Evolutionary conservation across 2,113 vertebrate genomes (phyloP), one percentile per base, ranked within the genome.

Genomic region (Sinosuthora webbiana): DNA sequence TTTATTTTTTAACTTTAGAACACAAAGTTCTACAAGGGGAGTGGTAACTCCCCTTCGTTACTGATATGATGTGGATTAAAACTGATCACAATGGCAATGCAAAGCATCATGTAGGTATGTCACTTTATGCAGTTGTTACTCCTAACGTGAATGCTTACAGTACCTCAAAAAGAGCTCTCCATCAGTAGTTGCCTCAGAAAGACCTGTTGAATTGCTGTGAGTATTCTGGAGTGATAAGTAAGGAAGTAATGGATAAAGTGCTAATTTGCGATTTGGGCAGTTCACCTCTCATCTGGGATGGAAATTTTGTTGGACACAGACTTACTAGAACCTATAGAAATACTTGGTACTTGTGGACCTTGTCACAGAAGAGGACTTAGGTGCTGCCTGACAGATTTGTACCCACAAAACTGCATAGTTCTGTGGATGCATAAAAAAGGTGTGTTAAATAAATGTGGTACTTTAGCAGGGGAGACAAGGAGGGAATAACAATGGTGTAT

Each of bases 41-140:
- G 22, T 33, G 5, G 27, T 65, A 55, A 10, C 7, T 63, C 25
- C 4, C 13, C 14, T 83, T 86, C 5, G 0, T 50, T 53, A 39
- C 70, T 59, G 35, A 11, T 52, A 8, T 22, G 74, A 11, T 44
- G 16, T 49, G 59, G 47, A 27, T 59, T 91, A 33, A 86, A 88
- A 60, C 28, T 81, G 64, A 81, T 23, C 21, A 7, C 15, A 52
- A 2, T n/a, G 52, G 30, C 52, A 77, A 7, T 24, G 30, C 17
- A 49, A 49, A 33, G 10, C 0, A 0, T 50, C 55, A 17, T 31
- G 69, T 56, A 65, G 31, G 1, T 45, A 9, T 16, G 37, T 60
- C 59, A 45, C 13, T 87, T 84, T 6, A 19, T 79, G 65, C n/a
- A 57, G 37, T 6, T 75, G 20, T 70, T 52, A 19, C 30, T 91